A percentile compares a stretch with the other conserved stretches of the same genome.
Evolutionary conservation across 2,888 invertebrate genomes (phyloP).

Genomic region (Macrosoma leucophasiata): DNA sequence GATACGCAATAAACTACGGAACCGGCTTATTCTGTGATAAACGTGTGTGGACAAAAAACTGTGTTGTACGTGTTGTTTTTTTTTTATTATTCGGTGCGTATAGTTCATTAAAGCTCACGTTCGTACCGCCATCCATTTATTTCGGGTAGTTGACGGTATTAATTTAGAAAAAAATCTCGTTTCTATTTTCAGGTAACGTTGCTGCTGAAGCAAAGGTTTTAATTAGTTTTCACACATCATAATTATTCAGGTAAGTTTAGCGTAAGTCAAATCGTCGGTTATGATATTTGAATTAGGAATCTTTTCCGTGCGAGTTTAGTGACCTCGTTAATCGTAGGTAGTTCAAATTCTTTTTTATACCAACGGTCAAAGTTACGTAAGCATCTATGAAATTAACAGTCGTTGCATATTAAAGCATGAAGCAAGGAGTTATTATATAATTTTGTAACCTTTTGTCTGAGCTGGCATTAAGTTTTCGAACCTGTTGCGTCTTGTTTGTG

Average conservation of each 20-base stretch:
- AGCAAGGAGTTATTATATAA: conserved; percentile 50
- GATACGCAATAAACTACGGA: conserved; percentile 68
- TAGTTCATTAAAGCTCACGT: too few species aligned
- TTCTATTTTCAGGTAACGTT: too few species aligned
- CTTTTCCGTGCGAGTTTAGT: too few species aligned
- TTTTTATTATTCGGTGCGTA: too few species aligned
- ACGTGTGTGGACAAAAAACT: conserved; percentile 59
- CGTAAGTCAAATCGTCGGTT: too few species aligned
- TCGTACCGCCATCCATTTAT: too few species aligned
- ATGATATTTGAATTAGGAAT: too few species aligned
- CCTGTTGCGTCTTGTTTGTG: conserved; percentile 29
- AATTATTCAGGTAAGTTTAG: too few species aligned
- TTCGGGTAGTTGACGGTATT: too few species aligned
- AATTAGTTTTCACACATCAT: too few species aligned
- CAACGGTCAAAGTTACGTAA: conserved; percentile 54
- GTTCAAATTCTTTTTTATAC: conserved; percentile 45
- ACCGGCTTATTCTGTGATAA: conserved; percentile 52
- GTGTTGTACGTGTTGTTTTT: conserved; percentile 46
- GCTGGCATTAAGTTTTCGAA: conserved; percentile 58
- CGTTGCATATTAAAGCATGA: conserved; percentile 45
- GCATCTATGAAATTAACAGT: conserved; percentile 55
- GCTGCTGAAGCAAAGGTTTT: too few species aligned
- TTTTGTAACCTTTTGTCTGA: conserved; percentile 59
- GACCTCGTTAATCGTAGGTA: conserved; percentile 47
- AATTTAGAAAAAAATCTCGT: too few species aligned